Conservation (phyloP, 2,888 invertebrate genomes). For the Hermodice carunculata region DNA sequence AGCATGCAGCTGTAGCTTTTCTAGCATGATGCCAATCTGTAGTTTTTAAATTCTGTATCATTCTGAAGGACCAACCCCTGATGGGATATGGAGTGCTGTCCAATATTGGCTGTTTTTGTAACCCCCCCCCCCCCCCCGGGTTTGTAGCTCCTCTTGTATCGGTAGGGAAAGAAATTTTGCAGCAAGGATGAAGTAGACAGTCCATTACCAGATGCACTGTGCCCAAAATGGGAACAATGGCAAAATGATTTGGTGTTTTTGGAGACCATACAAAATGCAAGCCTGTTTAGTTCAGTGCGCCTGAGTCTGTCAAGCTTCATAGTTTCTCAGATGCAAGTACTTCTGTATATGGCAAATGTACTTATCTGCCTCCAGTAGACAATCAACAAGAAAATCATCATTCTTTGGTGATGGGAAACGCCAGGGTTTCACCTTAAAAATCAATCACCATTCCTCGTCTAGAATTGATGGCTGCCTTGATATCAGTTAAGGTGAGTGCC, state of each 20-base stretch:
- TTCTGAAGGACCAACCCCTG: too few relatives aligned
- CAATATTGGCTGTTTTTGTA: slow-evolving; percentile 38
- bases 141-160: slow-evolving; percentile 41
- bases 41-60: too few relatives aligned
- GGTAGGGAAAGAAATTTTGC: slow-evolving; percentile 37
- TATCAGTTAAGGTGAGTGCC: slow-evolving; percentile 6
- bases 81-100: too few relatives aligned
- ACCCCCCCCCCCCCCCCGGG: slow-evolving; percentile 45
- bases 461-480: slow-evolving; percentile 40
- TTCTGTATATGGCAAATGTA: slow-evolving; percentile 42
- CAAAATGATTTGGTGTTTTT: neutral
- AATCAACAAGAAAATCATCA: slow-evolving; percentile 25
- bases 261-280: neutral
- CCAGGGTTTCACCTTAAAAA: slow-evolving; percentile 40
- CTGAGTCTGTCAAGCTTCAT: slow-evolving; percentile 32
- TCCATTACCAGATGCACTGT: slow-evolving; percentile 18
- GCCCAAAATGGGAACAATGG: slow-evolving; percentile 12
- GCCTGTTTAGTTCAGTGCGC: slow-evolving; percentile 33
- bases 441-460: slow-evolving; percentile 36
- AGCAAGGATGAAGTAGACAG: slow-evolving; percentile 38
- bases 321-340: slow-evolving; percentile 42
- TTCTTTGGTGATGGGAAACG: slow-evolving; percentile 39
- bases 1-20: neutral
- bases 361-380: slow-evolving; percentile 36
- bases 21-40: slow-evolving; percentile 3